Conservation (phyloP, 2,113 vertebrate genomes). For the Trogon melanurus region DNA sequence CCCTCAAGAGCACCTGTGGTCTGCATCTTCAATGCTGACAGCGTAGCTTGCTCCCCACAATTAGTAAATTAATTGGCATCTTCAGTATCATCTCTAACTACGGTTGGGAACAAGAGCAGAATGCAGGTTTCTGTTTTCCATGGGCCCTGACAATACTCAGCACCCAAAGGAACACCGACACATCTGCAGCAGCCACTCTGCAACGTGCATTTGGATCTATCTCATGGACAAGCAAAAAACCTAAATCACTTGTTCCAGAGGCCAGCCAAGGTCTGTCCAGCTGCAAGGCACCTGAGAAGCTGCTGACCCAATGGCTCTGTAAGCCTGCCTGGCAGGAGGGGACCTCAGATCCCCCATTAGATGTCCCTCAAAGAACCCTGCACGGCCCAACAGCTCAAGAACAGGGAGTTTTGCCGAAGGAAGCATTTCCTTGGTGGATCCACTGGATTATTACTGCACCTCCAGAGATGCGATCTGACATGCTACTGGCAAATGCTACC, state of each 20-base stretch:
- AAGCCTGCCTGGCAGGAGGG: neutral
- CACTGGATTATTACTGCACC: constrained; percentile 23
- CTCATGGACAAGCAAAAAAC: neutral
- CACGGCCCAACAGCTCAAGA: neutral
- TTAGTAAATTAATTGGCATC: neutral
- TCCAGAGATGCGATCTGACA: neutral
- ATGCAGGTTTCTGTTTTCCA: neutral
- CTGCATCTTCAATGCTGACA: neutral
- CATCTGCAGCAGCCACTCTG: neutral
- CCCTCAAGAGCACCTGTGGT: rapidly evolving
- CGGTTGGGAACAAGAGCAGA: neutral
- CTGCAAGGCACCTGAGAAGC: neutral
- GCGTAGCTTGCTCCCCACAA: neutral
- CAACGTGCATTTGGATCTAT: neutral
- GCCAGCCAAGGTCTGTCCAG: neutral
- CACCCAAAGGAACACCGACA: neutral
- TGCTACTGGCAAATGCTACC: neutral
- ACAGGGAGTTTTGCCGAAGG: neutral
- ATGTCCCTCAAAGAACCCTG: neutral
- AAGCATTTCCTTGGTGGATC: neutral
- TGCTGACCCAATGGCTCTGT: neutral
- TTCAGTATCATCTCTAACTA: neutral
- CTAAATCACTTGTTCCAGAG: neutral
- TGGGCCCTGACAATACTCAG: neutral
- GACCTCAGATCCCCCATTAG: neutral